Conservation (phyloP, 1,140 invertebrate genomes). For the Proctacanthus coquilletti region DNA sequence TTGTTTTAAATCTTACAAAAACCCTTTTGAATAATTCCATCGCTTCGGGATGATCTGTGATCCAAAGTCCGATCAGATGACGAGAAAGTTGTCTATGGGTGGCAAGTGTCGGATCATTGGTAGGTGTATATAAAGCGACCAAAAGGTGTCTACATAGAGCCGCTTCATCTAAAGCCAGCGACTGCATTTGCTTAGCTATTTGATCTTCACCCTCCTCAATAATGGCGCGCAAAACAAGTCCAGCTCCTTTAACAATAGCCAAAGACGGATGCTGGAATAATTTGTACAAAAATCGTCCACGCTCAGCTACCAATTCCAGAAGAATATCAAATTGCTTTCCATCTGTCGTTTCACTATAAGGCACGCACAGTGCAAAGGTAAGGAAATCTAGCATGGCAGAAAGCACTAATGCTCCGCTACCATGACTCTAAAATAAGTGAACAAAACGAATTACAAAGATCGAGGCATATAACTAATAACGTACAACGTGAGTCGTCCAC, state of each 20-base stretch:
- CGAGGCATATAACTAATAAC: conserved; percentile 19
- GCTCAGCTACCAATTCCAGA: conserved; percentile 81
- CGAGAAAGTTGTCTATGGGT: conserved; percentile 84
- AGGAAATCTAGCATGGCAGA: conserved; percentile 95
- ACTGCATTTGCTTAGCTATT: conserved; percentile 88
- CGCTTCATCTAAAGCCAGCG: conserved; percentile 90
- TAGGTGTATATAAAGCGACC: conserved; percentile 74
- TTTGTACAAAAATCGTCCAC: conserved; percentile 81
- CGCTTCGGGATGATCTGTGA: conserved; percentile 84
- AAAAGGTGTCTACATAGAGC: conserved; percentile 86
- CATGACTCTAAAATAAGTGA: conserved; percentile 51
- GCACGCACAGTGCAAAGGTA: conserved; percentile 96
- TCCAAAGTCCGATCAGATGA: conserved; percentile 95
- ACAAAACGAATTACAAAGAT: too few species aligned
- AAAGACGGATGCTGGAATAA: conserved; percentile 95
- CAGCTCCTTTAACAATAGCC: conserved; percentile 95
- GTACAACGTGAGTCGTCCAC: conserved; percentile 90
- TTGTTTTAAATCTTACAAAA: conserved; percentile 44
- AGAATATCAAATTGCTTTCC: conserved; percentile 93
- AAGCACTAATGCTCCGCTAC: conserved; percentile 65
- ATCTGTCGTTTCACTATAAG: conserved; percentile 98
- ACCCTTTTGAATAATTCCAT: conserved; percentile 77
- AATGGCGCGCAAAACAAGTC: conserved; percentile 89
- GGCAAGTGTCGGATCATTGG: conserved; percentile 57
- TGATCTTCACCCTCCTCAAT: conserved; percentile 92